Evolutionary conservation across 1,140 invertebrate genomes (phyloP).

Genomic region (Halotydeus destructor): DNA sequence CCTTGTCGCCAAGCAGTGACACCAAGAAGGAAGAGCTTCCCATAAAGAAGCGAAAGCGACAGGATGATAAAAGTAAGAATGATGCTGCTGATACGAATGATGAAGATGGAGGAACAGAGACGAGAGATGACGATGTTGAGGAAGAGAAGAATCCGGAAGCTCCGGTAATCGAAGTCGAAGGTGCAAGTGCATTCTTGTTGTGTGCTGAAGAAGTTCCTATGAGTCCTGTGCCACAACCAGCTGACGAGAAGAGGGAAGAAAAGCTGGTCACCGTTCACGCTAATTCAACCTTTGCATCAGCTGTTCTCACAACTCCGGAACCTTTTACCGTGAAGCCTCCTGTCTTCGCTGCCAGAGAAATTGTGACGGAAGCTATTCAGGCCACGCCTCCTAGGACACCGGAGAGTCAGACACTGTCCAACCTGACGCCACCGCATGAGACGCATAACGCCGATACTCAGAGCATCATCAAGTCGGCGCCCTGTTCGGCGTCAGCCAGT

Average conservation of each 20-base stretch:
- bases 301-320: not conserved
- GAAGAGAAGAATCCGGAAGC: not conserved
- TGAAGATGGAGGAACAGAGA: not conserved
- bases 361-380: not conserved
- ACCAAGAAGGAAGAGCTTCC: not conserved
- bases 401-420: conserved; percentile 1
- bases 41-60: not conserved
- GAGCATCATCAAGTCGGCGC: not conserved
- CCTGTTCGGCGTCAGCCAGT: not conserved
- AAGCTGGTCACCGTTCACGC: not conserved
- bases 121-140: not conserved
- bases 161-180: not conserved
- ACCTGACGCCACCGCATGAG: conserved; percentile 1
- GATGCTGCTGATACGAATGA: not conserved
- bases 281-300: not conserved
- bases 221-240: conserved; percentile 13
- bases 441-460: conserved; percentile 3
- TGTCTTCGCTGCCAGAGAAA: not conserved
- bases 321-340: not conserved
- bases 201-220: conserved; percentile 57
- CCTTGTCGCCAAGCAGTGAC: too few species aligned
- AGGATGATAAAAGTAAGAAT: not conserved
- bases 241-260: not conserved
- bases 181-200: conserved; percentile 28
- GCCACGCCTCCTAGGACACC: conserved; percentile 3